Evolutionary conservation across 2,797 vertebrate species (phyloP).

Genomic region (Acrossocheilus fasciatus): DNA sequence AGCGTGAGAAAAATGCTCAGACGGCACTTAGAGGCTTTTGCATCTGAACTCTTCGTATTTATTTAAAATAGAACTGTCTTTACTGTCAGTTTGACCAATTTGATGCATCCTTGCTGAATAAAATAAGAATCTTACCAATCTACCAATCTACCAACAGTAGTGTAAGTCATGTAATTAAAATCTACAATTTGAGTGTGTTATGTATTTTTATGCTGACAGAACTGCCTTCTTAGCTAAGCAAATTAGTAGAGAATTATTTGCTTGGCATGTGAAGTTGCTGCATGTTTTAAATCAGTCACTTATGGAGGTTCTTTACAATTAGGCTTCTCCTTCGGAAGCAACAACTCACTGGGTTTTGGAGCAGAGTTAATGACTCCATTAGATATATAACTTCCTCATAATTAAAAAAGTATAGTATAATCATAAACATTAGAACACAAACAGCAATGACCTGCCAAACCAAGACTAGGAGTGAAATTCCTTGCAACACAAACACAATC

Average conservation of each 20-base stretch:
- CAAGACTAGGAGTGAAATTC: neutral
- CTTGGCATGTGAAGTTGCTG: neutral
- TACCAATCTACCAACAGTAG: neutral
- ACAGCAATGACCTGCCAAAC: slow-evolving; percentile 7
- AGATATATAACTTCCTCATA: neutral
- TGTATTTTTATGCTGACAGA: neutral
- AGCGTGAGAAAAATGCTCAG: too few species aligned
- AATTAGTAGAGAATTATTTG: neutral
- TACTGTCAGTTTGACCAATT: neutral
- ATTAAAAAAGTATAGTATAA: neutral
- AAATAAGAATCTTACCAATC: slow-evolving; percentile 1
- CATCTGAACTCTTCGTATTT: neutral
- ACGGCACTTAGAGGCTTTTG: too few species aligned
- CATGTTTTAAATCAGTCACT: slow-evolving; percentile 7
- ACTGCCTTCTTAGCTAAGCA: neutral
- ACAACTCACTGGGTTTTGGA: neutral
- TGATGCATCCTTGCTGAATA: neutral
- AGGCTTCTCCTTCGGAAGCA: neutral
- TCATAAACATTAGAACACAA: neutral
- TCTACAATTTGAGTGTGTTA: neutral
- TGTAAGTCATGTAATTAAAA: neutral
- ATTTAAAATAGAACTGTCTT: neutral
- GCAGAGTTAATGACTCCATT: neutral
- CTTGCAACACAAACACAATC: slow-evolving; percentile 7
- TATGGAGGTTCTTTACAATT: neutral